Conservation (phyloP, 2,113 vertebrate genomes). For the Asarcornis scutulata region DNA sequence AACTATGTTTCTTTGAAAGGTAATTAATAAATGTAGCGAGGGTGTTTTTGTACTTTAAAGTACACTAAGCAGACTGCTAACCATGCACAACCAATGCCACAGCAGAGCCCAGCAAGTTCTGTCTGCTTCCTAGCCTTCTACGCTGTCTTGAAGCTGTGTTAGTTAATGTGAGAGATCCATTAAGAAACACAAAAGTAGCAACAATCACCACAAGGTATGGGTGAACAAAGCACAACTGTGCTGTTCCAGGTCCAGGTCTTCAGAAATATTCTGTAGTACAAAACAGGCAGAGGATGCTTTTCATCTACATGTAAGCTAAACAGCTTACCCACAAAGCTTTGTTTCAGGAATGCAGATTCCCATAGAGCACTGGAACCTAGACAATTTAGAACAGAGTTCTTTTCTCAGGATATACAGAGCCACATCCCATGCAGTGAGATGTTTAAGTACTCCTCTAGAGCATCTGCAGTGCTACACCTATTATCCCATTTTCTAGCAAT, state of each 20-base stretch:
- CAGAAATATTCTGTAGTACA: background rate
- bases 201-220: background rate
- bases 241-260: background rate
- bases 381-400: background rate
- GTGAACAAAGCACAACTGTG: background rate
- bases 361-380: background rate
- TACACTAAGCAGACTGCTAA: background rate
- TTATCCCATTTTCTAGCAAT: background rate
- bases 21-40: background rate
- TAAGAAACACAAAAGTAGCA: background rate
- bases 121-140: background rate
- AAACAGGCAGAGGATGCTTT: background rate
- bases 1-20: background rate
- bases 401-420: background rate
- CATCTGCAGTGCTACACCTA: background rate
- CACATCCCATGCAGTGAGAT: background rate
- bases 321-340: background rate
- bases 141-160: background rate
- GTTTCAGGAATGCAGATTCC: background rate
- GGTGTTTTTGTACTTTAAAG: background rate
- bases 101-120: background rate
- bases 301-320: background rate
- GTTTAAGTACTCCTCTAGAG: background rate
- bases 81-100: background rate
- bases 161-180: background rate